Evolutionary conservation across 2,113 vertebrate genomes (phyloP), one percentile per base, ranked within the genome.

Genomic region (Rhynchopsitta pachyrhyncha): DNA sequence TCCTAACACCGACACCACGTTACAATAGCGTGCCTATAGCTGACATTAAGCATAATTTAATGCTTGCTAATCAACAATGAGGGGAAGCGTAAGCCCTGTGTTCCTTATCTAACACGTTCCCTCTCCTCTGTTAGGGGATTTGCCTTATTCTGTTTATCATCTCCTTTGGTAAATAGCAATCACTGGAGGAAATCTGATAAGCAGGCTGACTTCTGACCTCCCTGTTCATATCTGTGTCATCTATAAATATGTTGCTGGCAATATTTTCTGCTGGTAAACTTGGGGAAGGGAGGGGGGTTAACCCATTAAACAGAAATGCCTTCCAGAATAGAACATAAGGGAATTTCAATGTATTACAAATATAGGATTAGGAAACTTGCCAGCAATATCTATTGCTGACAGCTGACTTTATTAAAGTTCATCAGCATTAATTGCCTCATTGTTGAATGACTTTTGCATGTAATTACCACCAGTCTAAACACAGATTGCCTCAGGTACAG

Each of bases 371-470:
- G 97, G 96, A 97, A 94, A 95, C 91, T 97, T 96, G 96, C 97
- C 95, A 97, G 96, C 91, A 97, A 88, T 97, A 96, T 98, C 98
- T 97, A 94, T 90, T 33, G 76, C 97, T 96, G 97, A 97, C 97
- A 98, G 97, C 94, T 86, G 95, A 98, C 97, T 98, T 98, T 97
- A 98, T 73, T 98, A 97, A 98, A 97, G 97, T 98, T 97, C 96
- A 98, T 97, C 97, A 98, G 93, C 97, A 98, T 97, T 98, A 98
- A 98, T 97, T 97, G 97, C 95, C 90, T 97, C 92, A 96, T 97
- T 95, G 91, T 96, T 96, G 95, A 97, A 97, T 95, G 94, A 96
- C 96, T 97, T 97, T 78, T 95, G 86, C 86, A 96, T 97, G 97
- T 94, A 98, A 97, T 97, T 97, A 98, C 96, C 97, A 96, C 94